Evolutionary conservation across 2,113 vertebrate species (phyloP).

Genomic region (Platanista minor): DNA sequence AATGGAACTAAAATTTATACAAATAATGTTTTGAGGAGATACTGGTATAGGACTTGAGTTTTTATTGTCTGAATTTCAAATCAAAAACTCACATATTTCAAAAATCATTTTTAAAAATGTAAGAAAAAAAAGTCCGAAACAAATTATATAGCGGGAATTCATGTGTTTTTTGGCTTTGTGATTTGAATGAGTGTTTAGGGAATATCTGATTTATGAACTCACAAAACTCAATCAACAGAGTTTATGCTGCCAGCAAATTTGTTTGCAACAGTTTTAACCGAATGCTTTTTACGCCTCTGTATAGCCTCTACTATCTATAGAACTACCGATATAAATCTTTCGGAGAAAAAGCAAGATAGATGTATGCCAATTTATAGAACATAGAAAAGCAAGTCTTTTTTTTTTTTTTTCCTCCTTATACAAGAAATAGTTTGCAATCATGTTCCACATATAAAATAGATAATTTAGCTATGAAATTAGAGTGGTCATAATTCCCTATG

Average conservation of each 20-base stretch:
- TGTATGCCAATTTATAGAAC: background rate
- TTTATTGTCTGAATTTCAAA: background rate
- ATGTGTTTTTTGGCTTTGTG: background rate
- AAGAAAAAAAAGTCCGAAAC: background rate
- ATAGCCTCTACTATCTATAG: background rate
- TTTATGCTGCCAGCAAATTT: constrained; percentile 33
- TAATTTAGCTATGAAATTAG: background rate
- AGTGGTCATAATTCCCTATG: background rate
- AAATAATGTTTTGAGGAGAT: background rate
- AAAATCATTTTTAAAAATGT: background rate
- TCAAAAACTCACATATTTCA: background rate
- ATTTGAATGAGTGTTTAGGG: background rate
- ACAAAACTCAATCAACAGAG: background rate
- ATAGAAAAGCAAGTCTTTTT: background rate
- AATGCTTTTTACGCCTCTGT: background rate
- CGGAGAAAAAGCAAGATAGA: background rate
- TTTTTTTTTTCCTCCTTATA: background rate
- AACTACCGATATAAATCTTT: background rate
- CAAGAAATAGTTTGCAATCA: background rate
- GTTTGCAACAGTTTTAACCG: constrained; percentile 34
- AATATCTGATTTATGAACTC: constrained; percentile 27
- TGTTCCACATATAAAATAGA: background rate
- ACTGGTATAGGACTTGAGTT: background rate
- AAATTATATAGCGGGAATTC: background rate
- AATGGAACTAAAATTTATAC: background rate